Base-by-base conservation (phyloP, 2,888 invertebrate genomes). In the Rotaria sp. region DNA sequence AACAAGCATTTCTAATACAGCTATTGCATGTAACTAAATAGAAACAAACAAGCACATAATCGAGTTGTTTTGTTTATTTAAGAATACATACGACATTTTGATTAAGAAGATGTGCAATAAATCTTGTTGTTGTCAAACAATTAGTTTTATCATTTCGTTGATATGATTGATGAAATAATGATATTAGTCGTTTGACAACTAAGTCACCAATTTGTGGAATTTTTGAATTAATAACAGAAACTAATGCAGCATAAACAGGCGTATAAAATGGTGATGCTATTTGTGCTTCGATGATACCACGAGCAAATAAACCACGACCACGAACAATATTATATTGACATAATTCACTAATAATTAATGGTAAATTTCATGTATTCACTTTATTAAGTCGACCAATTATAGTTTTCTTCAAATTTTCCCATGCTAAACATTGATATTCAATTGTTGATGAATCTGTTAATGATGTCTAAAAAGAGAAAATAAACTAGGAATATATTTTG, bases 141-240 rank as follows among this genome's bases (percentile, higher is more conserved):
- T 94, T 93, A 18, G 93, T 92, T 91, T 99, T 99, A 90, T 98
- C 96, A 88, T 97, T 97, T 87, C 97, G 93, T 87, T 95, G 94
- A 89, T 95, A 98, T 26, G 96, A 96, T 89, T 96, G 93, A 91
- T 96, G 95, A 90, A 99, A 98, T 90, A 97, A 96, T 84, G 97
- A 94, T 0, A 98, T 95, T 87, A 99, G 92, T 88, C 98, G 93
- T 90, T 95, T 95, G 2, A 98, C 91, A 57, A 99, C 92, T 59
- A 99, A 91, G 91, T 98, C 97, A 1, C 98, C 98, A 88, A 97
- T 96, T 90, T 96, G 95, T 0, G 98, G 98, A 90, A 99, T 98
- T 92, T 97, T 96, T 0, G 96, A 96, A 91, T 99, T 99, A 45
- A 99, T 95, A 50, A 98, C 95, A 0, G 97, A 93, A 15, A 96